A percentile compares a stretch with the other conserved stretches of the same genome.
These are phyloP conservation scores for Gobio gobio DNA, from an alignment of 2,113 vertebrate species.

Conservation along the genomic window DNA sequence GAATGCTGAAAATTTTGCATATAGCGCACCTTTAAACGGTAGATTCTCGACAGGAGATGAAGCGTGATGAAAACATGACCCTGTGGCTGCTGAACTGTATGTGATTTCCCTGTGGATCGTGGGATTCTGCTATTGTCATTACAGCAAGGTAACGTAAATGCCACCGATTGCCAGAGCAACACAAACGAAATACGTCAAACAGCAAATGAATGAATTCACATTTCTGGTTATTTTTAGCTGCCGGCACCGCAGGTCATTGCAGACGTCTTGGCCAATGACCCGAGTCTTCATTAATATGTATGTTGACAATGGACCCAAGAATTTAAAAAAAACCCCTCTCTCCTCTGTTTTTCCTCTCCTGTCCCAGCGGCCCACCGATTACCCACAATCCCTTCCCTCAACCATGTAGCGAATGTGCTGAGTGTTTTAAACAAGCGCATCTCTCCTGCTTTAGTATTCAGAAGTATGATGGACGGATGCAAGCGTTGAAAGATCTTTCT, in stretches of 20 bases:
- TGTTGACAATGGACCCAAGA: slow-evolving; percentile 72
- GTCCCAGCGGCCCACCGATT: slow-evolving; percentile 51
- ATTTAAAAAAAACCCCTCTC: slow-evolving; percentile 63
- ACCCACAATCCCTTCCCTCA: slow-evolving; percentile 61
- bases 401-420: slow-evolving; percentile 28
- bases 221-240: slow-evolving; percentile 74
- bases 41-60: neutral
- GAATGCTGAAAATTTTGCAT: no score
- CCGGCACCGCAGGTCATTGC: slow-evolving; percentile 70
- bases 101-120: neutral
- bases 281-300: slow-evolving; percentile 78
- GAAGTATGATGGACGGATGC: slow-evolving; percentile 67
- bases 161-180: neutral
- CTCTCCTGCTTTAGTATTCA: slow-evolving; percentile 63
- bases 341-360: slow-evolving; percentile 64
- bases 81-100: neutral
- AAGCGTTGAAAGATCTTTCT: slow-evolving; percentile 54
- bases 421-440: slow-evolving; percentile 31
- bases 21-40: neutral
- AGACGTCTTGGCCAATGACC: slow-evolving; percentile 76
- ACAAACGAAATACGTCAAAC: slow-evolving; percentile 50
- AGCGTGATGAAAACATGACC: neutral
- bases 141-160: slow-evolving; percentile 42
- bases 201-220: slow-evolving; percentile 71
- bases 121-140: neutral